Evolutionary conservation across 2,888 invertebrate species (phyloP), one percentile per base, ranked within the genome.

Genomic region (Nomada fucata): DNA sequence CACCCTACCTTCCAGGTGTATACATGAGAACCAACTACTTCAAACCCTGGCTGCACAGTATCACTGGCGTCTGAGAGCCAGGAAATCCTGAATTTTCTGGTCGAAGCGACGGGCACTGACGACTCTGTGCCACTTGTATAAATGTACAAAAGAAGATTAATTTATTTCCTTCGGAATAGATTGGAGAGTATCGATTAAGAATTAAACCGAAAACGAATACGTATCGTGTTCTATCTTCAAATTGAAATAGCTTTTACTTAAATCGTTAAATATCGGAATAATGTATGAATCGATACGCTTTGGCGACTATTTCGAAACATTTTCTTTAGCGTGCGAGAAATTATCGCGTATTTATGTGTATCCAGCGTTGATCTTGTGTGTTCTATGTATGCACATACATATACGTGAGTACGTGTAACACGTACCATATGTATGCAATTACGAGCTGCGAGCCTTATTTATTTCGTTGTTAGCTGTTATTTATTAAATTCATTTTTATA

Each of bases 11-110:
- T 42, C 98, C 98, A 0, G 98, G 98, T 13, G 98, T 98, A 53
- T 98, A 98, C 94, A 98, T 98, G 98, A 95, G 98, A 88, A 98
- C 98, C 82, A 97, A 97, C 0, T 98, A 95, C 94, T 98, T 98
- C 94, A 98, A 98, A 91, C 97, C 98, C 1, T 98, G 98, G 98
- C 95, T 98, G 79, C 96, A 96, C 92, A 96, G 96, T 89, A 96
- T 98, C 90, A 89, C 89, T 53, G 86, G 86, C 23, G 86, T 86
- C 70, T 87, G 84, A 83, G 70, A 23, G 52, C 36, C 70, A 50
- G 79, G 61, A 29, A 29, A 80, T 59, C 79, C 47, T 76, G 18
- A 26, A 57, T 68, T 76, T 65, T 72, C 55, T 52, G 74, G 68
- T 52, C 50, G 44, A 65, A 55, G 55, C 53, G 64, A 67, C 55